phyloP scores from a whole-genome alignment of 1,140 invertebrate species.

The Drosophila baimaii region DNA sequence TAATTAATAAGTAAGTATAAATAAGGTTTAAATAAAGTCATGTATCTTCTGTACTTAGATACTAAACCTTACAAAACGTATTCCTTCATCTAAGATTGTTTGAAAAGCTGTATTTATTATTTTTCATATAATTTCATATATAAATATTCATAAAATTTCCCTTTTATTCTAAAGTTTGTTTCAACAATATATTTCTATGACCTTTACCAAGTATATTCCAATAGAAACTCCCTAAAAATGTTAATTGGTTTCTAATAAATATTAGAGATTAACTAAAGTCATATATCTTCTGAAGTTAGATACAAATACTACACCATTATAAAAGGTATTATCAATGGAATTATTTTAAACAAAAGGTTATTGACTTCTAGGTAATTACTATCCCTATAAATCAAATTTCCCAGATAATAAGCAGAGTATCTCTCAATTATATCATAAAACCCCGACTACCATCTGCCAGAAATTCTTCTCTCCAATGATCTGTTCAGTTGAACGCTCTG shows the following conservation, averaged over 20 bases:
- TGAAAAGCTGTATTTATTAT: too few species aligned
- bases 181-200: too few species aligned
- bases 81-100: too few species aligned
- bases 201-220: not conserved
- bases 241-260: not conserved
- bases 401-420: not conserved
- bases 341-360: not conserved
- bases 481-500: conserved; percentile 9
- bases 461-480: conserved; percentile 31
- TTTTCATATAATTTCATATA: too few species aligned
- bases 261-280: not conserved
- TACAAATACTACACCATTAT: not conserved
- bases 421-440: not conserved
- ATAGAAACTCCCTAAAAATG: not conserved
- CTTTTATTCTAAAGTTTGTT: not conserved
- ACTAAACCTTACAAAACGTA: too few species aligned
- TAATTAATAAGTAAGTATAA: too few species aligned
- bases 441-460: not conserved
- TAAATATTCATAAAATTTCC: not conserved
- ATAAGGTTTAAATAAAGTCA: too few species aligned
- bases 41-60: too few species aligned
- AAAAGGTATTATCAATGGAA: too few species aligned
- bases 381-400: too few species aligned
- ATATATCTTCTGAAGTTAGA: not conserved
- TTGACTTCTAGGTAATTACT: not conserved